Evolutionary conservation across 1,140 invertebrate genomes (phyloP).

Genomic region (Drosophila ambigua): DNA sequence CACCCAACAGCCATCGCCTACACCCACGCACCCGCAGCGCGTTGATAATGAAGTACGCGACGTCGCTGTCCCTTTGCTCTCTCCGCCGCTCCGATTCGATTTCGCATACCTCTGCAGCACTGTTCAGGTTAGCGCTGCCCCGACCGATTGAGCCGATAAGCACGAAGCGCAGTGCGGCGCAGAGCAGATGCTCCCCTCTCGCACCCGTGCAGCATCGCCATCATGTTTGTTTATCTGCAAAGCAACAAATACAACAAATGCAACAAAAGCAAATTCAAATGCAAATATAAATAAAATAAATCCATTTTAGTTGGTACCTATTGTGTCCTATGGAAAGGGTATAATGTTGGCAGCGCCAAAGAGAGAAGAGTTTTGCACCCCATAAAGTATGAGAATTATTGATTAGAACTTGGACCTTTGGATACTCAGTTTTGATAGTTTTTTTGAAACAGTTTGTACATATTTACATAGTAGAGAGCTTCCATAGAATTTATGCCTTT

Average conservation of each 20-base stretch:
- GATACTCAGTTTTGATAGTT: too few relatives aligned
- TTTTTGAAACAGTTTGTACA: too few relatives aligned
- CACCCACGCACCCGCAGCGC: conserved; percentile 26
- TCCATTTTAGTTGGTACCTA: neutral
- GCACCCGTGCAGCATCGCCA: too few relatives aligned
- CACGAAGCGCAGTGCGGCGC: conserved; percentile 19
- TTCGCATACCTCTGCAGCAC: conserved; percentile 7
- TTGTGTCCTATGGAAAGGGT: too few relatives aligned
- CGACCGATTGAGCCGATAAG: conserved; percentile 37
- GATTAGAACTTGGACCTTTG: too few relatives aligned
- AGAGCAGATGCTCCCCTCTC: too few relatives aligned
- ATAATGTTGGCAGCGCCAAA: too few relatives aligned
- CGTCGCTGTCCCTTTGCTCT: neutral
- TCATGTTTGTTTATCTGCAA: conserved; percentile 42
- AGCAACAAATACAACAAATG: conserved; percentile 42
- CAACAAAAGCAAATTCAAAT: conserved; percentile 25
- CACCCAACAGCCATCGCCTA: neutral
- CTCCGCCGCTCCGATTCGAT: neutral
- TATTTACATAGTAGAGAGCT: too few relatives aligned
- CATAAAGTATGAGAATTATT: too few relatives aligned
- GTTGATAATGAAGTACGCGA: conserved; percentile 52
- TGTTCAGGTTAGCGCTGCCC: conserved; percentile 22
- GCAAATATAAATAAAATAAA: conserved; percentile 45
- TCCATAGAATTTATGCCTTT: too few relatives aligned
- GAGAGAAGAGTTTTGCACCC: too few relatives aligned